Evolutionary conservation across 2,797 vertebrate genomes (phyloP), one percentile per base, ranked within the genome.

Genomic region (Xiphophorus birchmanni): DNA sequence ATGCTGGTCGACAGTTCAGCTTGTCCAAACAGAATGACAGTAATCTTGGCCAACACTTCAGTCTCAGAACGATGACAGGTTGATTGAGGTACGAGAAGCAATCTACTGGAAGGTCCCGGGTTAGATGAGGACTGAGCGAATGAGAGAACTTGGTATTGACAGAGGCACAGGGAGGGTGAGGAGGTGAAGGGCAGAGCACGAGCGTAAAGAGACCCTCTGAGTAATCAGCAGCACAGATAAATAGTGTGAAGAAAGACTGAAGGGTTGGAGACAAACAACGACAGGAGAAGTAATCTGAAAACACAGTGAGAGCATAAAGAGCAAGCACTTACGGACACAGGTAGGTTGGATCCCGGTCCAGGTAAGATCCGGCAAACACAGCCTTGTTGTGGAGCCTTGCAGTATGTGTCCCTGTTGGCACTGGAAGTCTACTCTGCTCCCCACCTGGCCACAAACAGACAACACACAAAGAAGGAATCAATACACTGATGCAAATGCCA

Each of bases 401-500:
- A 99, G 95, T 82, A 99, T 95, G 79, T 99, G 96, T 79, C 98
- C 98, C 90, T 97, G 97, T 92, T 98, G 97, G 93, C 98, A 99
- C 26, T 97, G 96, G 91, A 99, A 99, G 50, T 98, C 97, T 50
- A 99, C 88, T 89, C 96, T 88, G 91, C 97, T 97, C 90, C 97
- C 97, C 90, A 99, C 96, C 98, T 98, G 92, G 82, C 75, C 86
- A 80, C 88, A 83, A 79, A 90, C 76, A 92, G 83, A 87, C 72
- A 92, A n/a, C 76, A 86, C 79, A 93, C 80, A 86, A 86, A 90
- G 80, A 80, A 74, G 71, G 75, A 84, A 90, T 94, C 93, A 91
- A 92, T 90, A 90, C 86, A 73, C 89, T 90, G 89, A 93, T 90
- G 88, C 81, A 91, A 91, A 94, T 90, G 92, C 82, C 93, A 91